Percentiles rank a stretch among this genome's conserved stretches.
These are phyloP conservation scores for Gasterosteus aculeatus DNA, from an alignment of 2,113 vertebrate genomes.

Conservation along the genomic window DNA sequence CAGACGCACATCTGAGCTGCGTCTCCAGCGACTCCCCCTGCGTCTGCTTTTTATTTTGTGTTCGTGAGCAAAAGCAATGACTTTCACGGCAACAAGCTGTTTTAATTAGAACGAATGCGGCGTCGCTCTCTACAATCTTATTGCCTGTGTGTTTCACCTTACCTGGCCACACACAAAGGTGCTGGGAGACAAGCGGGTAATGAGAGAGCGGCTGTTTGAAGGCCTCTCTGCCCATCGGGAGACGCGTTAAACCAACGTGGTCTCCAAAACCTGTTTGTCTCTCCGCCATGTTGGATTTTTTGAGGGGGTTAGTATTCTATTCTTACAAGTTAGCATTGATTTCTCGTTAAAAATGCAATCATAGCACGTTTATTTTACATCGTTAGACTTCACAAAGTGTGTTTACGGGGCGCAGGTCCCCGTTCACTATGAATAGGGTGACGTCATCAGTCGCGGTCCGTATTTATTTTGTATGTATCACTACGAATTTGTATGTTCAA, in stretches of 20 bases:
- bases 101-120: background rate
- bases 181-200: background rate
- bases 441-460: no score
- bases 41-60: background rate
- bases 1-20: conserved; percentile 3
- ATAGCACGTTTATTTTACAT: no score
- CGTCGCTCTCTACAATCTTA: background rate
- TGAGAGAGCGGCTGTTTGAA: conserved; percentile 37
- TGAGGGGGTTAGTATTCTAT: no score
- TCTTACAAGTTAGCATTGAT: no score
- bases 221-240: conserved; percentile 11
- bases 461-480: no score
- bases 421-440: no score
- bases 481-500: no score
- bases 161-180: background rate
- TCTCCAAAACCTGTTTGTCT: no score
- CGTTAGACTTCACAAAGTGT: no score
- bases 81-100: background rate
- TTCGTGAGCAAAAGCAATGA: background rate
- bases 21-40: background rate
- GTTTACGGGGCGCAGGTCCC: no score
- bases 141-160: background rate
- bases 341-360: no score
- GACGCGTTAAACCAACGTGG: background rate
- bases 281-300: no score